phyloP scores from a whole-genome alignment of 2,888 invertebrate species.

The Trachelus troglodyta region DNA sequence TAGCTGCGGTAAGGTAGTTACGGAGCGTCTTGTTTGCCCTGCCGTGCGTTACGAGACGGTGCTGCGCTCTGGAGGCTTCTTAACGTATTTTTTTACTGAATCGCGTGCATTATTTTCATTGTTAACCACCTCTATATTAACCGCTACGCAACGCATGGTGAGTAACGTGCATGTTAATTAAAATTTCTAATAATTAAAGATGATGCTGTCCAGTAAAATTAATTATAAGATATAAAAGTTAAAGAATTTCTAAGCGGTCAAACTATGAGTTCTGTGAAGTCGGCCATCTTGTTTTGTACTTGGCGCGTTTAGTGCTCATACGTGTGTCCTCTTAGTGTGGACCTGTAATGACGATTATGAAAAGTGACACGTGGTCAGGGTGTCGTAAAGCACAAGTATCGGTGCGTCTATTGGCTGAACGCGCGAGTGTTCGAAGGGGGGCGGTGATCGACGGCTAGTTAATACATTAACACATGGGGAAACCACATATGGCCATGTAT shows the following conservation, averaged over 20 bases:
- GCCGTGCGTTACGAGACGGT: neutral
- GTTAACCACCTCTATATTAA: neutral
- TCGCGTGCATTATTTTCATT: neutral
- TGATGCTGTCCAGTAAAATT: neutral
- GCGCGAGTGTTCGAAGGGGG: constrained; percentile 14
- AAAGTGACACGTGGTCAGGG: constrained; percentile 24
- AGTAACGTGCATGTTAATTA: neutral
- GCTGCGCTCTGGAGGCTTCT: neutral
- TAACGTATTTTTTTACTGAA: neutral
- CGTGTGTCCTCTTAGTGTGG: neutral
- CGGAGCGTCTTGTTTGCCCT: neutral
- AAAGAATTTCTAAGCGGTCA: neutral
- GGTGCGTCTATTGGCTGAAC: constrained; percentile 25
- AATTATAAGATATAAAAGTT: neutral
- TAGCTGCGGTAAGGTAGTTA: neutral
- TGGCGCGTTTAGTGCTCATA: neutral
- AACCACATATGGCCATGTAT: neutral
- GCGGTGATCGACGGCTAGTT: constrained; percentile 34
- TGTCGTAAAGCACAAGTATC: constrained; percentile 12
- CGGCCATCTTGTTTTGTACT: neutral
- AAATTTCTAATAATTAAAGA: neutral
- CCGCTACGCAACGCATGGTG: neutral
- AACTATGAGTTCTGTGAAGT: neutral
- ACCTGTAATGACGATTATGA: constrained; percentile 26
- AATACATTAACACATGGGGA: neutral